These are phyloP conservation scores for Anguilla anguilla DNA, from an alignment of 2,797 vertebrate genomes.

Conservation along the genomic window DNA sequence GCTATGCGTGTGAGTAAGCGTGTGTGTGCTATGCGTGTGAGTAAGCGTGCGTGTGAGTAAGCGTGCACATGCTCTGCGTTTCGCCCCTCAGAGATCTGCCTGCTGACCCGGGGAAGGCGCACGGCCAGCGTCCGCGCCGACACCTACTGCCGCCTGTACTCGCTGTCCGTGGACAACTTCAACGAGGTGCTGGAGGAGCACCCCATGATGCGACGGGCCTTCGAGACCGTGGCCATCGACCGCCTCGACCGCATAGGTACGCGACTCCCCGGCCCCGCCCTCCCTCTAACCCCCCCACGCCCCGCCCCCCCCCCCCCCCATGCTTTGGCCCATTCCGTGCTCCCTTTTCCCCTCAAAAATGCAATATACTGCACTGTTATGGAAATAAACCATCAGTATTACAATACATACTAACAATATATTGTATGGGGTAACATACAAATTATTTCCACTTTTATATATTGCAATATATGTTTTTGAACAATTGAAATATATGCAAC, in stretches of 20 bases:
- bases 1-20: no score
- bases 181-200: constrained; percentile 94
- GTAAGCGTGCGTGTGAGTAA: not conserved
- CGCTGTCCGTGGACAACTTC: constrained; percentile 91
- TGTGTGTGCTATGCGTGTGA: not conserved
- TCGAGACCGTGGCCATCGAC: constrained; percentile 92
- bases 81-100: constrained; percentile 81
- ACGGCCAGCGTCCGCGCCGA: constrained; percentile 88
- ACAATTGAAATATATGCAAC: no score
- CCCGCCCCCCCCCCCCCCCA: not conserved
- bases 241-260: constrained; percentile 88
- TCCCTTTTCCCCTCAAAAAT: no score
- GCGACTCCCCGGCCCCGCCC: not conserved
- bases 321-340: not conserved
- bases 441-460: no score
- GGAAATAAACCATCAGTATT: not conserved
- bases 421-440: no score
- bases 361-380: not conserved
- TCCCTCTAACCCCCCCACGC: not conserved
- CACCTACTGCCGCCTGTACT: constrained; percentile 90
- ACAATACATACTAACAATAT: not conserved
- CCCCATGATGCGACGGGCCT: constrained; percentile 92
- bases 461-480: no score
- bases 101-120: constrained; percentile 88
- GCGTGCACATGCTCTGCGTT: not conserved